Percentiles rank a stretch among this genome's conserved stretches.
These are phyloP conservation scores for Mellivora capensis DNA, from an alignment of 2,113 vertebrate genomes.

Conservation along the genomic window DNA sequence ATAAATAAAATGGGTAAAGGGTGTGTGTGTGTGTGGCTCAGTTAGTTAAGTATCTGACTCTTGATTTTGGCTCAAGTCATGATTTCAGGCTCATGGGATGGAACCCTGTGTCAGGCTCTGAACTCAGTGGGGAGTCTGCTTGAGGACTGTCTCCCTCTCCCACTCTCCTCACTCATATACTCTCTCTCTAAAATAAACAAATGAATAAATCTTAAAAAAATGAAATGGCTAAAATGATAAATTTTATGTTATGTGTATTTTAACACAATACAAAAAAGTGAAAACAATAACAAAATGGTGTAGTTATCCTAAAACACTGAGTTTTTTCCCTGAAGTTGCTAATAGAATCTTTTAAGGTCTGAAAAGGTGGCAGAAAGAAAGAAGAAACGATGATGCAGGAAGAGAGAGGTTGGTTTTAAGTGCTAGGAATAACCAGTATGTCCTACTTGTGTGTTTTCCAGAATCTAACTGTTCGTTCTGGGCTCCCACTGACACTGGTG, in stretches of 20 bases:
- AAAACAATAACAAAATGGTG: background rate
- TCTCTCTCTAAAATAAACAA: background rate
- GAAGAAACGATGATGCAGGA: conserved; percentile 28
- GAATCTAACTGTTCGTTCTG: conserved; percentile 59
- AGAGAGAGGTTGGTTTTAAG: conserved; percentile 65
- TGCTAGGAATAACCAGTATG: background rate
- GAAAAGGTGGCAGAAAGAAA: conserved; percentile 57
- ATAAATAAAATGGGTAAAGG: background rate
- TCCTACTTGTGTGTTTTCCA: conserved; percentile 57
- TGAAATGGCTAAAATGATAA: background rate
- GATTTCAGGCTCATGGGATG: no score
- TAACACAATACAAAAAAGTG: background rate
- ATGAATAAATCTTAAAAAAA: background rate
- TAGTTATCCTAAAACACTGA: conserved; percentile 54
- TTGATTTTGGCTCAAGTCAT: no score
- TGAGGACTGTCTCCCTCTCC: background rate
- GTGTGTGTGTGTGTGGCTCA: no score
- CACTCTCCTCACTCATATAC: background rate
- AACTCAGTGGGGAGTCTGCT: background rate
- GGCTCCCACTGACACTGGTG: conserved; percentile 54
- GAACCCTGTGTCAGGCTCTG: no score
- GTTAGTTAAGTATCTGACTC: no score
- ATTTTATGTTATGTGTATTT: background rate
- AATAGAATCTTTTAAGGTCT: conserved; percentile 68
- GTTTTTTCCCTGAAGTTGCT: conserved; percentile 60